phyloP scores from a whole-genome alignment of 2,797 vertebrate species.

The Crax fasciolata region DNA sequence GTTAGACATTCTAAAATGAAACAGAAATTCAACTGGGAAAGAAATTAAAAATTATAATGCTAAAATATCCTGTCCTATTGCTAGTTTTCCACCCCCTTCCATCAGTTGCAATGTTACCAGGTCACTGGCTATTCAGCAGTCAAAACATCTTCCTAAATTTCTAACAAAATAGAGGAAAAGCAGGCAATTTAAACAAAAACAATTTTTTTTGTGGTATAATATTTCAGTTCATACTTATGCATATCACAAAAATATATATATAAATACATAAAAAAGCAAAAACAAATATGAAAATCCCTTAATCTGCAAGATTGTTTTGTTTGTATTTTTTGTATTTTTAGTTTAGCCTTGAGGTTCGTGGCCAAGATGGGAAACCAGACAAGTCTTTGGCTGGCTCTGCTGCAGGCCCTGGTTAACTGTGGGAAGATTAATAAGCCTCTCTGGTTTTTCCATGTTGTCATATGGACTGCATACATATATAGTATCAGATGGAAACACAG shows the following conservation, averaged over 20 bases:
- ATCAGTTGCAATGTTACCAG: not conserved
- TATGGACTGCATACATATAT: not conserved
- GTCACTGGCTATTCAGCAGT: not conserved
- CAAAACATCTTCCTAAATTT: not conserved
- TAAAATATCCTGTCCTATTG: not conserved
- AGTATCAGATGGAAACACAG: constrained; percentile 1
- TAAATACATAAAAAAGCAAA: not conserved
- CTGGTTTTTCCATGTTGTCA: constrained; percentile 18
- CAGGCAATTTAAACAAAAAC: not conserved
- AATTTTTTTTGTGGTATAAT: not conserved
- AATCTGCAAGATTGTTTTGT: not conserved
- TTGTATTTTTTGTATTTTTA: constrained; percentile 60
- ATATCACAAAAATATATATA: not conserved
- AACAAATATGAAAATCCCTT: constrained; percentile 6
- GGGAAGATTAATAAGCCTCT: constrained; percentile 24
- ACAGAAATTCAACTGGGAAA: not conserved
- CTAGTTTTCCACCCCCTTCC: not conserved
- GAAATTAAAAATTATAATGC: not conserved
- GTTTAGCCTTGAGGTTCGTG: constrained; percentile 2
- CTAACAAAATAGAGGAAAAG: not conserved
- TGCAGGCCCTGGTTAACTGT: not conserved
- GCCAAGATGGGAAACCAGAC: constrained; percentile 36
- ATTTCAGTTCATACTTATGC: not conserved
- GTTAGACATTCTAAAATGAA: not conserved
- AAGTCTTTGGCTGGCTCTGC: constrained; percentile 29